Evolutionary conservation across 2,888 invertebrate genomes (phyloP).

Genomic region (Plebejus anna): DNA sequence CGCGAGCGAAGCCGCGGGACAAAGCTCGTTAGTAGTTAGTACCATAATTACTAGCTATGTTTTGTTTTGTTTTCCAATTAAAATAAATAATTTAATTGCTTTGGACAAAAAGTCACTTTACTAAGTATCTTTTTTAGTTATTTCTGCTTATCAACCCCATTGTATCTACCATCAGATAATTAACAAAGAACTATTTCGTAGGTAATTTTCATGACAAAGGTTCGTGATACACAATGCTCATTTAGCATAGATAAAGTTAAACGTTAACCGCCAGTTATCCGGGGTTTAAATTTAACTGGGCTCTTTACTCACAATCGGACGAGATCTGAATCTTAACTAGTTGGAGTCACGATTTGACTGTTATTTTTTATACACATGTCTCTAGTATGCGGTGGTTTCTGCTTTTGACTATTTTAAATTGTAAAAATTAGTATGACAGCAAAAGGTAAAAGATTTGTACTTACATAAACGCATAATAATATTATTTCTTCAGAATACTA

Average conservation of each 20-base stretch:
- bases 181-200: conserved; percentile 32
- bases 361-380: conserved; percentile 28
- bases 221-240: conserved; percentile 38
- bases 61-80: too few relatives aligned
- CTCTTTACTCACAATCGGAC: conserved; percentile 65
- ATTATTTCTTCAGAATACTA: neutral
- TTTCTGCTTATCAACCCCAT: neutral
- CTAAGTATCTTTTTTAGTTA: neutral
- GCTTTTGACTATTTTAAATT: neutral
- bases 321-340: conserved; percentile 73
- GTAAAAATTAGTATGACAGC: neutral
- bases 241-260: conserved; percentile 48
- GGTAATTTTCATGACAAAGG: conserved; percentile 39
- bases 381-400: neutral
- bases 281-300: conserved; percentile 43
- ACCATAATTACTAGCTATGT: too few relatives aligned
- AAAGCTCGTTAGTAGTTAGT: too few relatives aligned
- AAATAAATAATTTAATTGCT: neutral
- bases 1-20: too few relatives aligned
- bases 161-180: conserved; percentile 11
- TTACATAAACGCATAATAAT: neutral
- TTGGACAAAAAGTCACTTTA: neutral
- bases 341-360: conserved; percentile 60
- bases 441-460: too few relatives aligned
- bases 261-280: conserved; percentile 47